phyloP scores from a whole-genome alignment of 2,797 vertebrate species.

The Eutrigla gurnardus region DNA sequence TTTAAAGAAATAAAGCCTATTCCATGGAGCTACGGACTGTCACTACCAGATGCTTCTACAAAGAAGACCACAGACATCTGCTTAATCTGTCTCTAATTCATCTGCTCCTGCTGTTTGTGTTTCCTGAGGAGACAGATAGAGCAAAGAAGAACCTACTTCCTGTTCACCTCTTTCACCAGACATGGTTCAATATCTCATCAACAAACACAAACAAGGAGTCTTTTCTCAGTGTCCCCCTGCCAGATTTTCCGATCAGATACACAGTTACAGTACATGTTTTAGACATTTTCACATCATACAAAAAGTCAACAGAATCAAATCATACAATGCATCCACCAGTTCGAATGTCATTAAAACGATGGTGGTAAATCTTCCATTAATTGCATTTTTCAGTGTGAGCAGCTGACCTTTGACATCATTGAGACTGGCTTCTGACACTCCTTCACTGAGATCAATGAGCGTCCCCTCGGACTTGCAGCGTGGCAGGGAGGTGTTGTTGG shows the following conservation, averaged over 20 bases:
- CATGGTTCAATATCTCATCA: not conserved
- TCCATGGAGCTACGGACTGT: not conserved
- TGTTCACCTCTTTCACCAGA: not conserved
- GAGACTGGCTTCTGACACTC: constrained; percentile 88
- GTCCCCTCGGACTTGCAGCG: constrained; percentile 97
- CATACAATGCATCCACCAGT: not conserved
- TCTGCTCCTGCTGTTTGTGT: not conserved
- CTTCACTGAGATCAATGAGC: constrained; percentile 91
- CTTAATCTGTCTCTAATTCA: not conserved
- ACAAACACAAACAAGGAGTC: not conserved
- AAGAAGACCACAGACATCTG: not conserved
- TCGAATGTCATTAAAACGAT: not conserved
- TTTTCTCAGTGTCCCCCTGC: not conserved
- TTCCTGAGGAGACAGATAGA: not conserved
- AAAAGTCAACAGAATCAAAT: not conserved
- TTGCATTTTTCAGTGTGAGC: not conserved
- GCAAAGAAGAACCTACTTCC: not conserved
- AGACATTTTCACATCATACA: not conserved
- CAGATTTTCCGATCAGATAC: not conserved
- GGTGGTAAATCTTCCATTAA: not conserved
- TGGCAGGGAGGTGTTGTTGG: constrained; percentile 86
- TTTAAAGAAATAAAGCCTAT: not conserved
- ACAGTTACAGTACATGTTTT: not conserved
- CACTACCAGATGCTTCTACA: constrained; percentile 18
- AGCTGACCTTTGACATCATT: constrained; percentile 92